Evolutionary conservation across 1,140 invertebrate species (phyloP), one percentile per base, ranked within the genome.

Genomic region (Nilaparvata lugens): DNA sequence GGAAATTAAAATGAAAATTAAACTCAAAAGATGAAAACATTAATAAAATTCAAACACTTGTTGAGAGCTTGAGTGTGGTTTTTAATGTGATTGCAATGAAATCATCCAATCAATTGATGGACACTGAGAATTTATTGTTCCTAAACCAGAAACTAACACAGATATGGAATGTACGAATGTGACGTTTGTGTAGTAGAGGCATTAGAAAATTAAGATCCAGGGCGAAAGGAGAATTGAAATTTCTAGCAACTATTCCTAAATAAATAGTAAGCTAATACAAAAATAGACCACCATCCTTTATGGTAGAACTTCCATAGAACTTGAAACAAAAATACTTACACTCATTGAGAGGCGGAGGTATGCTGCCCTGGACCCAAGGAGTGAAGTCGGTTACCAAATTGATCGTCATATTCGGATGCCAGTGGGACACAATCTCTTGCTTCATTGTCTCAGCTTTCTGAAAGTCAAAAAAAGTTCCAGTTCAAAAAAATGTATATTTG

Each of bases 331-430:
- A 31, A 53, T 52, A 75, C 76, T 79, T 74, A 86, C 84, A 95
- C 72, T 97, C 91, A 79, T 97, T 91, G 2, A 98, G 75, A 28
- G 95, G 95, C 42, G 87, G 80, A 5, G 95, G 95, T 9, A 98
- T 85, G 68, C 81, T 86, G 64, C 92, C 94, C 69, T 83, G 81
- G 9, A 88, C 82, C 96, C 96, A 99, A 64, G 86, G 84, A 0
- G 95, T 97, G 73, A 95, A 91, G 76, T 99, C 97, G 61, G 89
- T 89, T 21, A 99, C 84, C 38, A 98, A 72, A 76, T 97, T 98
- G 24, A 99, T 80, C 0, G 97, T 99, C 62, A 99, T 73, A 80
- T 99, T 99, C 1, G 95, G 94, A 83, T 99, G 97, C 96, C 96
- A 99, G 74, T 98, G 95, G 14, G 95, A 97, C 0, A 98, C 75